Base-by-base conservation (phyloP, 2,113 vertebrate genomes). In the Festucalex cinctus region DNA sequence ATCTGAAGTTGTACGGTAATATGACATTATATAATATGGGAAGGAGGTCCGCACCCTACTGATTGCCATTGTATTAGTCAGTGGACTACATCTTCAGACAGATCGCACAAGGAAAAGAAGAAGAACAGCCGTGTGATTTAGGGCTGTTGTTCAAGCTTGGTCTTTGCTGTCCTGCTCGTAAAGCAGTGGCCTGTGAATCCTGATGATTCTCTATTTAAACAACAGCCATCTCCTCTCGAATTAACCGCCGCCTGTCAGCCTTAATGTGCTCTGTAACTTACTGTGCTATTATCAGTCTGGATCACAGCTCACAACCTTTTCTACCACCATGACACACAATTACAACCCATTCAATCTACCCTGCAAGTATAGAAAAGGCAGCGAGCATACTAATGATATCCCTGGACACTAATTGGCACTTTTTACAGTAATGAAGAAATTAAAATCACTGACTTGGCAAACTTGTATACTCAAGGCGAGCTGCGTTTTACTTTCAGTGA, bases 391-490 rank as follows among this genome's bases (percentile, higher is more conserved):
- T 76, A 76, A 86, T 78, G 83, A 80, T 75, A 78, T 83, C 74
- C 73, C 78, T 54, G 62, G 71, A 77, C 68, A 63, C 78, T 83
- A 83, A 83, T 81, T 79, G 75, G 76, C 78, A 75, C 77, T 77
- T 71, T 83, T 32, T 78, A 79, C 73, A 82, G 72, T 73, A 82
- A 83, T 48, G 35, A 54, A 65, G 65, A 72, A 82, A 82, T 83
- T 77, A 72, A 83, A 87, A 79, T 76, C 69, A 82, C 53, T 82
- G 73, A 80, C 74, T 73, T 78, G 75, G 75, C 76, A 80, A 85
- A 85, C 69, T 59, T 62, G 61, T 66, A 65, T 54, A 17, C 69
- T 66, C 26, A 53, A 65, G 44, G 26, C 6, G 14, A 62, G 19
- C 17, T 65, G 56, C 7, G 49, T 66, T 67, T 71, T 66, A 49